Conservation (phyloP, 2,797 vertebrate genomes). For the Myotis findleyi region DNA sequence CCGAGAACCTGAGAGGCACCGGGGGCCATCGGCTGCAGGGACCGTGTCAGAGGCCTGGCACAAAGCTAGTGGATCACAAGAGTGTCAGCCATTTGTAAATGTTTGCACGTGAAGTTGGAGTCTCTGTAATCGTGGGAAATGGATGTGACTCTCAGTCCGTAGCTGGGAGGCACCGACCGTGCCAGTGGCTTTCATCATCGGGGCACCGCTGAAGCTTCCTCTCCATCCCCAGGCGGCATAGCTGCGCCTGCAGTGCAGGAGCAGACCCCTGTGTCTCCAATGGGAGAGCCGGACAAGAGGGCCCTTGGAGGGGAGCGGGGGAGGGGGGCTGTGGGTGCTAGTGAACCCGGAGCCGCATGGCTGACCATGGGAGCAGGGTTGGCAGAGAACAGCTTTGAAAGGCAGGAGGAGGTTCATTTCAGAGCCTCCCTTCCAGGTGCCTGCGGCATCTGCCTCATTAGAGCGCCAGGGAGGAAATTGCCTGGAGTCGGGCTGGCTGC, state of each 20-base stretch:
- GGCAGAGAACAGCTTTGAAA: background rate
- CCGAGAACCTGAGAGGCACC: too few relatives aligned
- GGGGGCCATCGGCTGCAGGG: accelerated
- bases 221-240: accelerated
- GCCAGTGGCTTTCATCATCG: accelerated
- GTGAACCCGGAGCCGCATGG: background rate
- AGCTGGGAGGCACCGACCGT: background rate
- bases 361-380: accelerated
- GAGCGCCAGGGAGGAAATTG: accelerated
- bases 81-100: too few relatives aligned
- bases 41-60: accelerated
- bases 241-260: too few relatives aligned
- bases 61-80: background rate
- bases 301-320: accelerated
- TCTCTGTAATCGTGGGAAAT: accelerated
- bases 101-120: background rate
- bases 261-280: accelerated
- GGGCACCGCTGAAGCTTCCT: accelerated
- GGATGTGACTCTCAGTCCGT: too few relatives aligned
- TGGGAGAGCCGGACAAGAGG: background rate
- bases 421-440: background rate
- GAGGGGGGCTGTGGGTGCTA: background rate
- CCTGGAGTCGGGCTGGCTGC: background rate
- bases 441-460: too few relatives aligned
- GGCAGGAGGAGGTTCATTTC: background rate